These are phyloP conservation scores for Stichopus chloronotus DNA, from an alignment of 35 echinoderm and acorn worm genomes.

Conservation along the genomic window DNA sequence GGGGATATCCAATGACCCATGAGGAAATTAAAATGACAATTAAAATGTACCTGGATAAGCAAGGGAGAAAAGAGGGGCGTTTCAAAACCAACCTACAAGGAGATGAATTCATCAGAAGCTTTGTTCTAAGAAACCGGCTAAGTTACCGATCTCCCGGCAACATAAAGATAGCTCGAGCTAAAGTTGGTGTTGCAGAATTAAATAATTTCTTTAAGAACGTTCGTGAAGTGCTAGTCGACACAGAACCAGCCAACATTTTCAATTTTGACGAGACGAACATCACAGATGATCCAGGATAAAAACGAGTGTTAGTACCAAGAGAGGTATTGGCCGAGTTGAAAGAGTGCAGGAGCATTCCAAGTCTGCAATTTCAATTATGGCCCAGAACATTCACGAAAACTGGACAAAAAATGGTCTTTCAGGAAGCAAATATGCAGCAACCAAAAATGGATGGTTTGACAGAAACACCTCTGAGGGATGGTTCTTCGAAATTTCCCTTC, in stretches of 20 bases:
- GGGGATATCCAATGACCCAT: neutral
- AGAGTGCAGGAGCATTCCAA: constrained; percentile 53
- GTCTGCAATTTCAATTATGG: no score
- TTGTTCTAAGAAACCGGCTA: neutral
- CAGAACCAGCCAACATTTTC: no score
- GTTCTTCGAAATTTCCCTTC: no score
- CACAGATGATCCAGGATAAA: no score
- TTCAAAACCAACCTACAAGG: no score
- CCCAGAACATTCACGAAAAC: constrained; percentile 7
- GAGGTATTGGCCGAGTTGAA: neutral
- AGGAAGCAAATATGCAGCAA: no score
- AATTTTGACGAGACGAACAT: no score
- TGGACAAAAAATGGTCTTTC: no score
- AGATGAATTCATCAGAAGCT: no score
- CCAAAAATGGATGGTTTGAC: constrained; percentile 51
- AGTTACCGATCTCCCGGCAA: neutral
- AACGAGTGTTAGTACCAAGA: no score
- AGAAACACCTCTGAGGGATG: constrained; percentile 43
- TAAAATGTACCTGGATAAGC: constrained; percentile 23
- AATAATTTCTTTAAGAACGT: no score
- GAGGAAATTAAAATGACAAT: neutral
- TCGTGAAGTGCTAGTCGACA: no score
- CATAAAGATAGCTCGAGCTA: neutral
- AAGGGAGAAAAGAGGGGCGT: neutral
- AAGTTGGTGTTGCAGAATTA: neutral